phyloP scores from a whole-genome alignment of 2,797 vertebrate species.

The Poeciliopsis turneri region DNA sequence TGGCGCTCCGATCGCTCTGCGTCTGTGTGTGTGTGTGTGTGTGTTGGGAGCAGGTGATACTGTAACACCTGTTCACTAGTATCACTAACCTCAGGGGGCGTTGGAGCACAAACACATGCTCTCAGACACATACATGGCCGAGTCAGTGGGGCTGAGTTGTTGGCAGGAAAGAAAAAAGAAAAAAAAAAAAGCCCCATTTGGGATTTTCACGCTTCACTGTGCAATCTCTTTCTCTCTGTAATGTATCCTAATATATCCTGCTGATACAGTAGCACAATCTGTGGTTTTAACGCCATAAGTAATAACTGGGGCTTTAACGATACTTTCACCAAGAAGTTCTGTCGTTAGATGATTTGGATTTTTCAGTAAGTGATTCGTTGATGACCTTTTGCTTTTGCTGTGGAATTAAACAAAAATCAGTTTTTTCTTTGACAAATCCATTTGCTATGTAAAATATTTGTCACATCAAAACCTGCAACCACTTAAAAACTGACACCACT shows the following conservation, averaged over 20 bases:
- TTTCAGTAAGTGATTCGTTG: background rate
- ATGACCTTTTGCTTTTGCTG: background rate
- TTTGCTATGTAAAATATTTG: background rate
- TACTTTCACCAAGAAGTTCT: background rate
- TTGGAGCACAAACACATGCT: constrained; percentile 25
- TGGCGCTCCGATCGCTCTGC: constrained; percentile 17
- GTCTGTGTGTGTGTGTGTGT: constrained; percentile 18
- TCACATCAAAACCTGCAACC: background rate
- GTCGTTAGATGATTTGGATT: background rate
- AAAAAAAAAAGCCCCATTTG: constrained; percentile 65
- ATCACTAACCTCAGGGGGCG: constrained; percentile 65
- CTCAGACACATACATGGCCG: constrained; percentile 20
- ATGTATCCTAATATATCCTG: constrained; percentile 23
- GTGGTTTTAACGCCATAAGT: constrained; percentile 19
- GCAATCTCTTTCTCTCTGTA: constrained; percentile 45
- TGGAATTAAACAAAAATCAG: background rate
- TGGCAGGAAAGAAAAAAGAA: constrained; percentile 53
- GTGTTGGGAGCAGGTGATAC: constrained; percentile 53
- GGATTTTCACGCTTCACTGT: constrained; percentile 65
- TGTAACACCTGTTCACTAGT: constrained; percentile 70
- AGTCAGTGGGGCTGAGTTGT: constrained; percentile 39
- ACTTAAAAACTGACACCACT: background rate
- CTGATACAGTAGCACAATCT: constrained; percentile 20
- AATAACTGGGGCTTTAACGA: background rate
- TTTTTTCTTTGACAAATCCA: background rate